Conservation (phyloP, 2,113 vertebrate genomes). For the Microcebus tavaratra region DNA sequence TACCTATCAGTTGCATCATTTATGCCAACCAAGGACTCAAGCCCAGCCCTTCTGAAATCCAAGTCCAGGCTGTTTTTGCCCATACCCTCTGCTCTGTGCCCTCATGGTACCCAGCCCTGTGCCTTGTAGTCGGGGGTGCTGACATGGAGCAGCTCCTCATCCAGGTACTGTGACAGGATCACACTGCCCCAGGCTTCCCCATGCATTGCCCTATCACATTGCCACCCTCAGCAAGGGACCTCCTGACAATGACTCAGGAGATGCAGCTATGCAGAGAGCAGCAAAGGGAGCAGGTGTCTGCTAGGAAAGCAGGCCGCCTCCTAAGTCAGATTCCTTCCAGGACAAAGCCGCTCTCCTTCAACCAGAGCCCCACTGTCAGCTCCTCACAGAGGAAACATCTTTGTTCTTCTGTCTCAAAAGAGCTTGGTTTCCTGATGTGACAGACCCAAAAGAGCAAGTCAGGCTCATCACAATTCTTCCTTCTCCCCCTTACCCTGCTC, state of each 20-base stretch:
- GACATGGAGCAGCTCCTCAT: not conserved
- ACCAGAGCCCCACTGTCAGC: not conserved
- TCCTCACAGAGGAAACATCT: not conserved
- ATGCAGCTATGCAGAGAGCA: not conserved
- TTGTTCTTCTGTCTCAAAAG: not conserved
- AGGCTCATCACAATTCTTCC: not conserved
- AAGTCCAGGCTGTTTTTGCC: not conserved
- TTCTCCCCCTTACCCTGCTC: too few species aligned
- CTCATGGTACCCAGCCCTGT: not conserved
- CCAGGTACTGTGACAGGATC: too few species aligned
- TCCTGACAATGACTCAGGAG: not conserved
- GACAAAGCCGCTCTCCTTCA: conserved; percentile 55
- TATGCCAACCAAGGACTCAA: not conserved
- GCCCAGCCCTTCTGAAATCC: not conserved
- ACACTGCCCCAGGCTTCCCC: not conserved
- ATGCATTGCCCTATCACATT: not conserved
- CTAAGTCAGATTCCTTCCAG: conserved; percentile 14
- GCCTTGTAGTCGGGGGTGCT: not conserved
- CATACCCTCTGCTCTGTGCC: not conserved
- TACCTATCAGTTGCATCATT: not conserved
- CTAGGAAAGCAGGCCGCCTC: conserved; percentile 31
- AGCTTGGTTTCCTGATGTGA: not conserved
- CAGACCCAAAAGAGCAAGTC: not conserved
- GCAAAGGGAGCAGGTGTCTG: not conserved
- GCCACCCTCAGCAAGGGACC: not conserved